phyloP scores from a whole-genome alignment of 2,888 invertebrate species.

The Cremastobaeus sp. region DNA sequence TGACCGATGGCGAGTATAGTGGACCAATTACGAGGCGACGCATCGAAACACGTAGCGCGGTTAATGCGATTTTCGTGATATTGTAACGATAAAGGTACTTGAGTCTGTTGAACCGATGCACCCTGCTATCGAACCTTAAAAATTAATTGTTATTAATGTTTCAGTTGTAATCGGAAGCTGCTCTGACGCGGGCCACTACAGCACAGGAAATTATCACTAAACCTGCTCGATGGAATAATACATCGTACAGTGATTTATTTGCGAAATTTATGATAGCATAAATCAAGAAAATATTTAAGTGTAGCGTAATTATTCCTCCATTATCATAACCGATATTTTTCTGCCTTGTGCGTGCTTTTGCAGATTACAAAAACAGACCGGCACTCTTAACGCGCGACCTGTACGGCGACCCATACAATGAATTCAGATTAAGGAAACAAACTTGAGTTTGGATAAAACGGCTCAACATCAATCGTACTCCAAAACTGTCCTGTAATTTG shows the following conservation, averaged over 20 bases:
- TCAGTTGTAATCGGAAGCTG: too few species aligned
- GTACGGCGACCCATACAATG: slow-evolving; percentile 10
- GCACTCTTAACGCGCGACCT: slow-evolving; percentile 41
- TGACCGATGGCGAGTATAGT: slow-evolving; percentile 56
- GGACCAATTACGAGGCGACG: slow-evolving; percentile 61
- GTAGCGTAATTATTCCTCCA: too few species aligned
- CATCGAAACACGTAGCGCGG: slow-evolving; percentile 54
- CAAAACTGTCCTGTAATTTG: slow-evolving; percentile 77
- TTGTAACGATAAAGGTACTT: slow-evolving; percentile 56
- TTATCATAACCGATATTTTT: too few species aligned
- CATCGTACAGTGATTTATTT: too few species aligned
- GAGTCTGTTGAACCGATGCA: slow-evolving; percentile 21
- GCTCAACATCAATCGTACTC: slow-evolving; percentile 77
- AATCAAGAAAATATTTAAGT: too few species aligned
- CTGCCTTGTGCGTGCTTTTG: too few species aligned
- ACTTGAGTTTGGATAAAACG: slow-evolving; percentile 74
- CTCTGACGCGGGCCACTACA: too few species aligned
- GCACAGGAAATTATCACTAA: too few species aligned
- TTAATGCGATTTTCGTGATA: slow-evolving; percentile 61
- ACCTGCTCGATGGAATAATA: too few species aligned
- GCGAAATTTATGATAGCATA: too few species aligned
- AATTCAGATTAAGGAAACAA: slow-evolving; percentile 45
- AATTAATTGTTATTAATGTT: slow-evolving; percentile 23
- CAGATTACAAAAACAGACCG: too few species aligned
- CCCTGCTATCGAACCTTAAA: slow-evolving; percentile 22